These are phyloP conservation scores for Heliopora coerulea DNA, from an alignment of 92 coral and sea anemone genomes.

Conservation along the genomic window DNA sequence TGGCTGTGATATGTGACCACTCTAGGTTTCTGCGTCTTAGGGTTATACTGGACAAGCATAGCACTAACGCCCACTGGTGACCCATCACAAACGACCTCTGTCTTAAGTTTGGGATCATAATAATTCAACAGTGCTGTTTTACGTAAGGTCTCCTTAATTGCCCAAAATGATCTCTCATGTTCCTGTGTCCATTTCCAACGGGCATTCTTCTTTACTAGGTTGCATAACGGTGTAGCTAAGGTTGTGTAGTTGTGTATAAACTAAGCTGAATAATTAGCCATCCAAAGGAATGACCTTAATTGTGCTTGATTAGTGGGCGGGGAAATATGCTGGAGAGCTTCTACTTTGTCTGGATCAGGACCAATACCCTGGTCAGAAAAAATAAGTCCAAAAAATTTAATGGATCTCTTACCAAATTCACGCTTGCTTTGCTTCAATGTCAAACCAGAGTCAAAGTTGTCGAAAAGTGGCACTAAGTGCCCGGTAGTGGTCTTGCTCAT, in stretches of 20 bases:
- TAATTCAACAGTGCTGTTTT: conserved; percentile 7
- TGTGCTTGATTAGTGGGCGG: conserved; percentile 20
- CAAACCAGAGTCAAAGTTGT: conserved; percentile 20
- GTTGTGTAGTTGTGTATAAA: conserved; percentile 51
- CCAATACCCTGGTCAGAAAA: neutral
- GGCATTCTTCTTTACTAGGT: conserved; percentile 26
- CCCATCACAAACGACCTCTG: conserved; percentile 30
- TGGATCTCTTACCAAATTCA: neutral
- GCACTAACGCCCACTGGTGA: conserved; percentile 21
- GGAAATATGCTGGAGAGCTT: conserved; percentile 21
- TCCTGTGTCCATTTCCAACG: conserved; percentile 21
- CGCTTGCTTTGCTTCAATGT: conserved; percentile 16
- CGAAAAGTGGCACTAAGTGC: conserved; percentile 23
- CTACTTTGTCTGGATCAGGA: conserved; percentile 4
- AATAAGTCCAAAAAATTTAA: conserved; percentile 20
- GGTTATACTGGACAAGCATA: conserved; percentile 13
- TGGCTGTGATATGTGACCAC: neutral
- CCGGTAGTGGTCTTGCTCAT: conserved; percentile 22
- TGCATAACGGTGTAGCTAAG: conserved; percentile 35
- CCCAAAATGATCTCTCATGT: conserved; percentile 3
- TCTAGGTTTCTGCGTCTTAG: neutral
- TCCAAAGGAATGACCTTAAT: conserved; percentile 45
- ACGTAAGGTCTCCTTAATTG: conserved; percentile 3
- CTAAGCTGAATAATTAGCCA: conserved; percentile 55
- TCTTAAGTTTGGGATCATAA: conserved; percentile 2